Evolutionary conservation across 2,888 invertebrate species (phyloP).

Genomic region (Bellardia bayeri): DNA sequence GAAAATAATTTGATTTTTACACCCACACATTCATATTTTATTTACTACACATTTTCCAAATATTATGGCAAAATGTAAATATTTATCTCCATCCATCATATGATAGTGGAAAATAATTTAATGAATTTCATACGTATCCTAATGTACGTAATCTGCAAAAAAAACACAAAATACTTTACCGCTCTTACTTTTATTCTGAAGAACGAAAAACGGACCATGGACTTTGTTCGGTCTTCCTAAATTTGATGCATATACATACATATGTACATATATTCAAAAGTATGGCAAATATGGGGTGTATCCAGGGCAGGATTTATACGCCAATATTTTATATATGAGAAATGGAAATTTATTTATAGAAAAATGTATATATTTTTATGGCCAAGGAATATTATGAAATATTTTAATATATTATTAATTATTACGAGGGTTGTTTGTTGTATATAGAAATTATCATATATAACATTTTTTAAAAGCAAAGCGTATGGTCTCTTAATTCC

Average conservation of each 20-base stretch:
- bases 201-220: not conserved
- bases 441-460: no score
- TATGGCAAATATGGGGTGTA: constrained; percentile 12
- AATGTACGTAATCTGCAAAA: not conserved
- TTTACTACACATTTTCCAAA: not conserved
- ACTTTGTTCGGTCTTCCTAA: constrained; percentile 16
- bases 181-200: not conserved
- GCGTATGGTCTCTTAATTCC: no score
- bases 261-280: no score
- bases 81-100: not conserved
- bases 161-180: not conserved
- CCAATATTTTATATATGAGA: not conserved
- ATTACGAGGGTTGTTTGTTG: constrained; percentile 1
- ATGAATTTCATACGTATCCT: not conserved
- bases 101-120: not conserved
- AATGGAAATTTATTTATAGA: constrained; percentile 28
- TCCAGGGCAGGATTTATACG: not conserved
- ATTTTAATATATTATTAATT: not conserved
- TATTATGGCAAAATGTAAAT: not conserved
- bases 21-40: no score
- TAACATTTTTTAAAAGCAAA: no score
- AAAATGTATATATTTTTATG: not conserved
- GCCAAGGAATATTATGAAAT: constrained; percentile 17
- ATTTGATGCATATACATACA: not conserved
- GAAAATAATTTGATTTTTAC: no score